A percentile compares a stretch with the other conserved stretches of the same genome.
These are phyloP conservation scores for Strigamia maritima DNA, from an alignment of 2,888 invertebrate species.

Conservation along the genomic window DNA sequence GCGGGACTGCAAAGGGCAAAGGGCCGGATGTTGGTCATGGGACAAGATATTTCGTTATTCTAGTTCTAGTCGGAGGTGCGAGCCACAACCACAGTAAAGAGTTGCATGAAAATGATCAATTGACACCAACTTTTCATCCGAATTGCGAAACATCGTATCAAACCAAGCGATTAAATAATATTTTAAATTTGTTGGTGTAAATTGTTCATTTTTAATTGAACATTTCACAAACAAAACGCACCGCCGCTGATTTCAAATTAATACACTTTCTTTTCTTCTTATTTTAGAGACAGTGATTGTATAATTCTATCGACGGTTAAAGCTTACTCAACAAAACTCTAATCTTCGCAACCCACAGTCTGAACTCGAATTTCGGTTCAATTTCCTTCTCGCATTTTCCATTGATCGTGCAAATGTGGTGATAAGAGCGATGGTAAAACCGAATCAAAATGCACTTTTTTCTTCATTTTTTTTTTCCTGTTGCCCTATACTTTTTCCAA, in stretches of 20 bases:
- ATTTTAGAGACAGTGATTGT: not conserved
- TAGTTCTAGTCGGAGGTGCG: conserved; percentile 29
- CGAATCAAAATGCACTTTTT: conserved; percentile 27
- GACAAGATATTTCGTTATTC: not conserved
- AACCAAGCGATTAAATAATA: not conserved
- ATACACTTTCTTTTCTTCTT: not conserved
- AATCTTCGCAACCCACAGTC: conserved; percentile 3
- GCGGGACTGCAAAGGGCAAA: conserved; percentile 61
- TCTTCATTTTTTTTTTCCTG: not conserved
- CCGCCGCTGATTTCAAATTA: not conserved
- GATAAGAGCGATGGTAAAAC: conserved; percentile 4
- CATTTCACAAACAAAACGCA: not conserved
- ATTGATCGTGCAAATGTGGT: conserved; percentile 17
- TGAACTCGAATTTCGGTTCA: conserved; percentile 19
- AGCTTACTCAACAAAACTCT: not conserved
- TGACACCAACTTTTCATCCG: not conserved
- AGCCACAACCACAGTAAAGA: conserved; percentile 16
- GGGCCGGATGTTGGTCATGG: conserved; percentile 34
- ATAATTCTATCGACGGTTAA: not conserved
- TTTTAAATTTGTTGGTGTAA: not conserved
- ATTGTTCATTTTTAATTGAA: not conserved
- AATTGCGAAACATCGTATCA: too few species aligned
- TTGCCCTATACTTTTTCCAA: not conserved
- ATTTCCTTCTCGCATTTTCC: conserved; percentile 6
- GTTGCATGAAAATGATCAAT: not conserved